Base-by-base conservation (phyloP, 2,797 vertebrate genomes). In the Platyrinchus mystaceus region DNA sequence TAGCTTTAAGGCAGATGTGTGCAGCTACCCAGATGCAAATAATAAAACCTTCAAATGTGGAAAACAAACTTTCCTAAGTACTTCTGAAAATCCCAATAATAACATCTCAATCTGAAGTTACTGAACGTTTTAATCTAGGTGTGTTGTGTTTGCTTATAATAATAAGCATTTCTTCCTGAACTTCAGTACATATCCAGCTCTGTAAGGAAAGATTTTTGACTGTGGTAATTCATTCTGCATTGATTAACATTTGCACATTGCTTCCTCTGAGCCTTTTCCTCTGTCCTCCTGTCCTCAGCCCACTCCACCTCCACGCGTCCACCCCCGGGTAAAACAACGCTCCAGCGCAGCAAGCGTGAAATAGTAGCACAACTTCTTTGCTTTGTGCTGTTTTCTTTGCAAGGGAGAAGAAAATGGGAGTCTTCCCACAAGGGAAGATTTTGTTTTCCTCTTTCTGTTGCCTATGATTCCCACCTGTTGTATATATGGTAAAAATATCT, bases 381-480 rank as follows among this genome's bases (percentile, higher is more conserved):
- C 58, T 70, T 74, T 52, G 77, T 89, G 56, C 15, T 75, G 43
- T 39, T 84, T 81, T 39, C 66, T 76, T 83, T 94, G 56, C 84
- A 44, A 85, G 36, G 85, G 75, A 53, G 34, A 86, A 53, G 34
- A 86, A 96, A 97, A 95, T 94, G 75, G 89, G 77, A 95, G 94
- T 49, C 86, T 91, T 88, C 50, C 26, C 92, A 93, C 94, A 78
- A 87, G 91, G 47, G 59, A 77, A 81, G 84, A 87, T 80, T 95
- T 94, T 94, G 84, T 94, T 93, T 90, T 94, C 47, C 44, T 90
- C 80, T 66, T 83, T 92, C 59, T 74, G 77, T 88, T 93, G 96
- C 87, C 89, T 79, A 63, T 87, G 96, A 89, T 94, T 94, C 89
- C 95, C 98, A 98, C 98, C 98, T 98, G 98, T 98, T 98, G 95